Conservation (phyloP, 2,888 invertebrate genomes). For the Itoplectis maculator region DNA sequence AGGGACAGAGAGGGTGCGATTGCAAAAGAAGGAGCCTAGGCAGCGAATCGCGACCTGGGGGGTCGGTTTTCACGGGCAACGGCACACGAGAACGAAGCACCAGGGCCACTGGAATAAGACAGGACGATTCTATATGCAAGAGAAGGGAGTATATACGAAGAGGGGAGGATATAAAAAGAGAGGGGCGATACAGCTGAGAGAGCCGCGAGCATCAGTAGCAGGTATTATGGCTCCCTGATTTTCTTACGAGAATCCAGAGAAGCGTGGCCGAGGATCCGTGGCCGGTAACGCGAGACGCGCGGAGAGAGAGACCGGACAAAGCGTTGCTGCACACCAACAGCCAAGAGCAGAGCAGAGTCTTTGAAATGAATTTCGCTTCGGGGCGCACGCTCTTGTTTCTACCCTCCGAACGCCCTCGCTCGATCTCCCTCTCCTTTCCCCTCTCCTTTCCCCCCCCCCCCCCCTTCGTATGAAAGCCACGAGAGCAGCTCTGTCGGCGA, state of each 20-base stretch:
- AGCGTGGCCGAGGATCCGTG: constrained; percentile 39
- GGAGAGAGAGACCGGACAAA: constrained; percentile 52
- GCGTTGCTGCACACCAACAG: constrained; percentile 34
- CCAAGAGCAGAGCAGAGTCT: constrained; percentile 62
- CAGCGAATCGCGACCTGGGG: constrained; percentile 40
- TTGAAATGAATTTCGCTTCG: constrained; percentile 74
- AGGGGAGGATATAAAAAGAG: constrained; percentile 46
- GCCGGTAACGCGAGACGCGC: constrained; percentile 19
- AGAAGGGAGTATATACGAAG: constrained; percentile 36
- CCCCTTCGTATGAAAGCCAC: constrained; percentile 6
- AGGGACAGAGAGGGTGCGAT: constrained; percentile 35
- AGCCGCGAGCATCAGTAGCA: constrained; percentile 3
- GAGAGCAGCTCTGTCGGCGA: constrained; percentile 20
- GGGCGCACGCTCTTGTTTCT: constrained; percentile 62
- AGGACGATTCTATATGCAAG: constrained; percentile 42
- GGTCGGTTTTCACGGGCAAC: constrained; percentile 56
- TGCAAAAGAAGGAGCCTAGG: constrained; percentile 38
- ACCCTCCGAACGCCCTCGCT: constrained; percentile 5
- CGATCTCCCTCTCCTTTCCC: too few relatives aligned
- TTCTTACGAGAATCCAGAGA: constrained; percentile 66
- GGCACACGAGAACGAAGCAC: constrained; percentile 45
- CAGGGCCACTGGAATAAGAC: constrained; percentile 1
- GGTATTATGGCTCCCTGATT: constrained; percentile 62
- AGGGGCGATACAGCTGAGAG: too few relatives aligned
- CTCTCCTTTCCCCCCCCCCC: too few relatives aligned